Evolutionary conservation across 1,140 invertebrate genomes (phyloP).

Genomic region (silkworm (Bombyx mori)): DNA sequence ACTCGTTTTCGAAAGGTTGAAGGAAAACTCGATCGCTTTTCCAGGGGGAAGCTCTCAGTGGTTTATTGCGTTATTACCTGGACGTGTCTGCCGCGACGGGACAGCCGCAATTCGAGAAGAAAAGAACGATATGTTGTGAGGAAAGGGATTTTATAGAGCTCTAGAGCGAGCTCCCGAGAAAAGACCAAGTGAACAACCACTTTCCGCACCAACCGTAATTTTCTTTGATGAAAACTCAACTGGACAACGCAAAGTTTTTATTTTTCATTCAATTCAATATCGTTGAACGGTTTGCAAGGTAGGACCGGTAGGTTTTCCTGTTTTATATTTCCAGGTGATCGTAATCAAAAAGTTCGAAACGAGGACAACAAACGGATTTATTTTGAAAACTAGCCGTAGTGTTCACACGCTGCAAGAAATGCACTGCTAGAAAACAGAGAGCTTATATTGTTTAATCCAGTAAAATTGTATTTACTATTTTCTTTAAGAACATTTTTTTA

Average conservation of each 20-base stretch:
- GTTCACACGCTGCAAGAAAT: no score
- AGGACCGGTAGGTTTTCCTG: not conserved
- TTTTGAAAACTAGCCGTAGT: no score
- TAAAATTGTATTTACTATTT: no score
- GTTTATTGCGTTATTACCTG: conserved; percentile 71
- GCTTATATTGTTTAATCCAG: no score
- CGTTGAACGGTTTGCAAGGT: conserved; percentile 29
- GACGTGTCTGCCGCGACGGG: conserved; percentile 60
- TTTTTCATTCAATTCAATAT: conserved; percentile 54
- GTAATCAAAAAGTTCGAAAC: no score
- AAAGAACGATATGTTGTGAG: conserved; percentile 63
- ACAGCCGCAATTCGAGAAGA: conserved; percentile 64
- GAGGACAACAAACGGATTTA: no score
- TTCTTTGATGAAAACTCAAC: conserved; percentile 61
- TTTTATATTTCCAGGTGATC: no score
- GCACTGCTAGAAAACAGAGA: no score
- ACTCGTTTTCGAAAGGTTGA: conserved; percentile 60
- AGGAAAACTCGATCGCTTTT: conserved; percentile 68
- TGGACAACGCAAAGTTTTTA: conserved; percentile 46
- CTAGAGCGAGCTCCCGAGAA: conserved; percentile 30
- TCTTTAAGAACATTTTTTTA: no score
- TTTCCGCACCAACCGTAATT: conserved; percentile 43
- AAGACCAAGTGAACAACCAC: conserved; percentile 31
- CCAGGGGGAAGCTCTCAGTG: conserved; percentile 64
- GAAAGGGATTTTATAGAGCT: conserved; percentile 61